Evolutionary conservation across 2,113 vertebrate genomes (phyloP).

Genomic region (Siniperca knerii): DNA sequence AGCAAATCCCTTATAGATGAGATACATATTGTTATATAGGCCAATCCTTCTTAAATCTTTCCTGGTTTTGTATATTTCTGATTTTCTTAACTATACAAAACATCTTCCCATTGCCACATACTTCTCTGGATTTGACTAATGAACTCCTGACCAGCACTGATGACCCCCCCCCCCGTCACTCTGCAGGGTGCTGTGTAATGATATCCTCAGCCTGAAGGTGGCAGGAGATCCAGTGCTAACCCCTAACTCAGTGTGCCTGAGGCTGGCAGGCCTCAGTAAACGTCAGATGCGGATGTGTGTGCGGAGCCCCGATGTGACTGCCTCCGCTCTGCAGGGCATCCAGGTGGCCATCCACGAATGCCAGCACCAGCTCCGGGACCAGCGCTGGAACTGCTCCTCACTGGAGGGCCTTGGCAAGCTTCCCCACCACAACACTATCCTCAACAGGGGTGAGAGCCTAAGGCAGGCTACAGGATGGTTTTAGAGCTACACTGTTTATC

Average conservation of each 20-base stretch:
- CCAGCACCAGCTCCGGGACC: slow-evolving; percentile 91
- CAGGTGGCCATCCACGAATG: slow-evolving; percentile 94
- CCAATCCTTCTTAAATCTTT: slow-evolving; percentile 1
- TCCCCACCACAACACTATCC: slow-evolving; percentile 90
- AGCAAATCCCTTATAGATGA: slow-evolving; percentile 20
- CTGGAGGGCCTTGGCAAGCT: slow-evolving; percentile 88
- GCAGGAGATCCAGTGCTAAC: slow-evolving; percentile 91
- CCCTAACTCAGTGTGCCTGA: slow-evolving; percentile 91
- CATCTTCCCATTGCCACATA: slow-evolving; percentile 25
- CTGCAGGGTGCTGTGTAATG: slow-evolving; percentile 89
- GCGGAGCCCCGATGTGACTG: slow-evolving; percentile 92
- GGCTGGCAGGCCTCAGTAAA: slow-evolving; percentile 89
- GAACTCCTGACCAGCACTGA: slow-evolving; percentile 54
- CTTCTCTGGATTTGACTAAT: slow-evolving; percentile 60
- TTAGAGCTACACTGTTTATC: neutral
- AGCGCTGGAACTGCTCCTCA: slow-evolving; percentile 94
- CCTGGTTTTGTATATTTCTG: slow-evolving; percentile 17
- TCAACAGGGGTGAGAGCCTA: slow-evolving; percentile 89
- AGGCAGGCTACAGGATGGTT: slow-evolving; percentile 9
- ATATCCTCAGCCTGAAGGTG: slow-evolving; percentile 92
- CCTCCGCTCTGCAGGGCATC: slow-evolving; percentile 93
- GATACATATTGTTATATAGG: neutral
- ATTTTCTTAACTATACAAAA: slow-evolving; percentile 19
- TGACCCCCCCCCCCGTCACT: slow-evolving; percentile 30
- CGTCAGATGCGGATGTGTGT: slow-evolving; percentile 91